A percentile compares a stretch with the other conserved stretches of the same genome.
These are phyloP conservation scores for Dendropsophus ebraccatus DNA, from an alignment of 2,113 vertebrate species.

Conservation along the genomic window DNA sequence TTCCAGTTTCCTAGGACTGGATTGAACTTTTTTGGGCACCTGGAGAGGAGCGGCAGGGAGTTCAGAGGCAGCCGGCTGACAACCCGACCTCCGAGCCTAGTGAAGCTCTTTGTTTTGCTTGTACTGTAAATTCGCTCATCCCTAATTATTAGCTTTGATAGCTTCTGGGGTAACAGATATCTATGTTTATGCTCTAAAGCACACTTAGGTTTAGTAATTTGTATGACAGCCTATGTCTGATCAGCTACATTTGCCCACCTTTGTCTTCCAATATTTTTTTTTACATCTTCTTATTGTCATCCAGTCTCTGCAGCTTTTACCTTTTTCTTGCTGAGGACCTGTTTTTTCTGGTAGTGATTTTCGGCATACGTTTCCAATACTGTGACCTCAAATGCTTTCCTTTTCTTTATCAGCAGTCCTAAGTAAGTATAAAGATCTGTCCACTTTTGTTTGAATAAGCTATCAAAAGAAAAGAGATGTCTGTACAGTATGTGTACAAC, in stretches of 20 bases:
- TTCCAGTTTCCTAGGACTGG: no score
- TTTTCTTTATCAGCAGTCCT: constrained; percentile 7
- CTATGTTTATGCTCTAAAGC: no score
- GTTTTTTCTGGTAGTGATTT: background rate
- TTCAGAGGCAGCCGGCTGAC: no score
- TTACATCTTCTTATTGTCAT: background rate
- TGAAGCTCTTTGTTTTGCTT: no score
- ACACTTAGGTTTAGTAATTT: background rate
- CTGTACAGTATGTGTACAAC: constrained; percentile 38
- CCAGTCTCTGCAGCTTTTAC: background rate
- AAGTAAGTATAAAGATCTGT: constrained; percentile 29
- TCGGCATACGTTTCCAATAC: background rate
- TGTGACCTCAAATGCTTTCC: constrained; percentile 20
- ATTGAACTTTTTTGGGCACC: no score
- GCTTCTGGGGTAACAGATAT: background rate
- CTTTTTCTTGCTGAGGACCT: background rate
- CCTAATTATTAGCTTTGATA: no score
- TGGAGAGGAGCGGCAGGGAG: no score
- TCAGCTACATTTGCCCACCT: background rate
- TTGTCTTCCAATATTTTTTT: background rate
- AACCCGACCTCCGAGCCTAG: no score
- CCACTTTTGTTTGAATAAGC: constrained; percentile 24
- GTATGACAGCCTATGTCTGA: background rate
- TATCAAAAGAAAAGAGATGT: constrained; percentile 37
- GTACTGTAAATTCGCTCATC: no score